Conservation (phyloP, 1,140 invertebrate genomes). For the Lucilia sericata region DNA sequence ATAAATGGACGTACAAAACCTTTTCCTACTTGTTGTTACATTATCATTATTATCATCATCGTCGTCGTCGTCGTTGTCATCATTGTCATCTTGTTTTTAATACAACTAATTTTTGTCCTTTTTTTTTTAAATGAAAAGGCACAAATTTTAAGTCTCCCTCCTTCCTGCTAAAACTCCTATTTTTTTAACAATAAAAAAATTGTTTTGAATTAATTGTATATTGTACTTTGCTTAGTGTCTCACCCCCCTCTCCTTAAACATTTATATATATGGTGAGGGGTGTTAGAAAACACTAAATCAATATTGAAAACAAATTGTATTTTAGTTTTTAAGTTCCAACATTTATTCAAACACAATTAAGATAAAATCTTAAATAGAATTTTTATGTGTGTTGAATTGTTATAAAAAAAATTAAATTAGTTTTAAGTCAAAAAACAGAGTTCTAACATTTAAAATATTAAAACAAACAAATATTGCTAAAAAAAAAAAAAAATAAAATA, state of each 20-base stretch:
- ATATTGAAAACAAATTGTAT: neutral
- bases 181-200: neutral
- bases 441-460: slow-evolving; percentile 12
- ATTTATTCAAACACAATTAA: slow-evolving; percentile 22
- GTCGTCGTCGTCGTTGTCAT: no score
- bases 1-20: slow-evolving; percentile 43
- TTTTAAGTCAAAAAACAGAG: slow-evolving; percentile 21
- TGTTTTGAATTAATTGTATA: slow-evolving; percentile 16
- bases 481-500: neutral
- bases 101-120: neutral
- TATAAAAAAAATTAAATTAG: slow-evolving; percentile 33
- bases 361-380: slow-evolving; percentile 29
- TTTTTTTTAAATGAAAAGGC: neutral
- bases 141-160: slow-evolving; percentile 38
- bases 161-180: slow-evolving; percentile 29
- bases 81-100: neutral
- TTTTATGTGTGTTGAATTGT: slow-evolving; percentile 31
- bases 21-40: slow-evolving; percentile 44
- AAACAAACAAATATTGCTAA: slow-evolving; percentile 19
- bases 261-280: no score
- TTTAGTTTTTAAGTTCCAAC: slow-evolving; percentile 35
- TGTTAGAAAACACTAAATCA: no score
- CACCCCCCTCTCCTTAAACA: no score
- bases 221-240: neutral
- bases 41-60: neutral